phyloP scores from a whole-genome alignment of 2,888 invertebrate genomes.

The Charanyca ferruginea region DNA sequence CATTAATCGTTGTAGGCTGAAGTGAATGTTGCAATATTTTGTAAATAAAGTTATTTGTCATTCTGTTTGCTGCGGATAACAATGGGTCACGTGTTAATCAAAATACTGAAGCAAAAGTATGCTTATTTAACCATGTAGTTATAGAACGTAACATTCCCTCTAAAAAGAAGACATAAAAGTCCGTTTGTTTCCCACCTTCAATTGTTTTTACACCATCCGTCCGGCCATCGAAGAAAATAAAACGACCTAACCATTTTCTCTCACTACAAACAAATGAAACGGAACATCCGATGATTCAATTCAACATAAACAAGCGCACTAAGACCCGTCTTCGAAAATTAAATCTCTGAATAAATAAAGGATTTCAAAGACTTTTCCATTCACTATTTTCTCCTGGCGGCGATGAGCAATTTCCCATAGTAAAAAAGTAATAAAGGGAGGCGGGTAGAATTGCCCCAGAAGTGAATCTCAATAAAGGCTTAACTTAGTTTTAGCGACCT shows the following conservation, averaged over 20 bases:
- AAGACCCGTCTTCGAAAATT: constrained; percentile 42
- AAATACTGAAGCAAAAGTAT: constrained; percentile 6
- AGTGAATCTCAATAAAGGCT: constrained; percentile 83
- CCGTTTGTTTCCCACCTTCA: constrained; percentile 19
- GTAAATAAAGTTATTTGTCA: constrained; percentile 50
- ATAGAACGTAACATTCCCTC: not conserved
- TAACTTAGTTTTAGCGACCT: constrained; percentile 67
- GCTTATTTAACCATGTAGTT: not conserved
- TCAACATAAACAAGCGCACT: constrained; percentile 32
- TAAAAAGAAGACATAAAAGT: too few relatives aligned
- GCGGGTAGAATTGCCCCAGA: constrained; percentile 77
- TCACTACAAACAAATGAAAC: constrained; percentile 26
- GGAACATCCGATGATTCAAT: constrained; percentile 32
- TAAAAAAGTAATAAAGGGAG: constrained; percentile 81
- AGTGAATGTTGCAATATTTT: constrained; percentile 61
- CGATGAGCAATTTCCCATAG: constrained; percentile 75
- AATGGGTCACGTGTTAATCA: constrained; percentile 34
- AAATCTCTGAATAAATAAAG: constrained; percentile 49
- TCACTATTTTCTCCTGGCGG: constrained; percentile 68
- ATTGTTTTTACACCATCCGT: constrained; percentile 2
- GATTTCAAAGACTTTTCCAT: constrained; percentile 59
- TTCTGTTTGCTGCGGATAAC: constrained; percentile 19
- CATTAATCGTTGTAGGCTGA: constrained; percentile 46
- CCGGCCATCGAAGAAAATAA: constrained; percentile 17
- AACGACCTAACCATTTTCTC: constrained; percentile 13